A percentile compares a stretch with the other conserved stretches of the same genome.
phyloP scores from a whole-genome alignment of 2,113 vertebrate species.

The Micronycteris hirsuta region DNA sequence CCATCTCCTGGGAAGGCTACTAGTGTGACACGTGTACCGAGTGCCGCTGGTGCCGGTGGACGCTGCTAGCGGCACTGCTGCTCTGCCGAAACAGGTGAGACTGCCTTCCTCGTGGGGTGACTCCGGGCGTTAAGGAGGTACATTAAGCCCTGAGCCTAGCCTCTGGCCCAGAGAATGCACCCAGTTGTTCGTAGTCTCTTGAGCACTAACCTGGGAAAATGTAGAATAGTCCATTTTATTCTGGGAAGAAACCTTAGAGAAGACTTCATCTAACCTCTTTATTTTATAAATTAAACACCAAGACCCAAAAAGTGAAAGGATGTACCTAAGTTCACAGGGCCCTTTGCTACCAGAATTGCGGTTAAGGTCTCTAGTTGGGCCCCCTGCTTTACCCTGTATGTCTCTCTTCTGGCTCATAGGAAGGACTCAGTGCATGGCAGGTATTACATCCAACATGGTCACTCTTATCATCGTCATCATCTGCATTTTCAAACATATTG shows the following conservation, averaged over 20 bases:
- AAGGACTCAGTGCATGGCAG: not conserved
- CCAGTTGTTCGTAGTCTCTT: not conserved
- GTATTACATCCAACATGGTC: not conserved
- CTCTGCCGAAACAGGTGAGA: not conserved
- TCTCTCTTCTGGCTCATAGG: not conserved
- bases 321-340: not conserved
- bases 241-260: not conserved
- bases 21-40: not conserved
- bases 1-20: not conserved
- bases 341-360: not conserved
- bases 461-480: not conserved
- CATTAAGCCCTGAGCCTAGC: not conserved
- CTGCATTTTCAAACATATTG: not conserved
- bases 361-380: too few species aligned
- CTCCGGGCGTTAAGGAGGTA: not conserved
- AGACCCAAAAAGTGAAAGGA: not conserved
- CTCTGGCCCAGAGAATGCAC: not conserved
- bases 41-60: accelerated
- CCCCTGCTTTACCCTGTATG: accelerated
- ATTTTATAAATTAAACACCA: not conserved
- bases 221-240: not conserved
- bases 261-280: not conserved
- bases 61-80: accelerated
- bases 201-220: not conserved
- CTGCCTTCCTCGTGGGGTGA: not conserved